Conservation (phyloP, 2,888 invertebrate genomes). For the Dicyrtomina minuta region DNA sequence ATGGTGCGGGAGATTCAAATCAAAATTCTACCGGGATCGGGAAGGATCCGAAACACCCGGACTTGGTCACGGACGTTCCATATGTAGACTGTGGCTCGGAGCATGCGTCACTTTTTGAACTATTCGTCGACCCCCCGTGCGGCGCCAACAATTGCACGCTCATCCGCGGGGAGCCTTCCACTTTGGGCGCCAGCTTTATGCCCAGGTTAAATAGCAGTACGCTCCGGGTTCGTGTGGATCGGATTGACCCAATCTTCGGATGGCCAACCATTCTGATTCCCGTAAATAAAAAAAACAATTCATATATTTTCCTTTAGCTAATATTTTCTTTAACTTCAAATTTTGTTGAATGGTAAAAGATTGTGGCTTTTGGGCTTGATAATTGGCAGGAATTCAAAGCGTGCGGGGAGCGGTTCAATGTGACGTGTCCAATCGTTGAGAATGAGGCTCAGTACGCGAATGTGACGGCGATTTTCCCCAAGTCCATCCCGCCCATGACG, state of each 20-base stretch:
- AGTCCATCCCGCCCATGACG: not conserved
- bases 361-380: too few relatives aligned
- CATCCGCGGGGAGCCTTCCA: slow-evolving; percentile 5
- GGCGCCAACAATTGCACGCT: slow-evolving; percentile 2
- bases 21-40: too few relatives aligned
- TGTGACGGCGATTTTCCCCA: slow-evolving; percentile 2
- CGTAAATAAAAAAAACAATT: too few relatives aligned
- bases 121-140: slow-evolving; percentile 19
- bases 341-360: too few relatives aligned
- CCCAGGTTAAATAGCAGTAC: not conserved
- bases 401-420: slow-evolving; percentile 19
- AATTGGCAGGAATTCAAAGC: slow-evolving; percentile 25
- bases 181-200: slow-evolving; percentile 6
- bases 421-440: slow-evolving; percentile 20
- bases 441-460: slow-evolving; percentile 7
- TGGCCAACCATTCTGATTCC: slow-evolving; percentile 22
- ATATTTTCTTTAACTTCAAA: too few relatives aligned
- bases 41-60: slow-evolving; percentile 12
- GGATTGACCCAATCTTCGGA: slow-evolving; percentile 24
- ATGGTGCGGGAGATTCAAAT: too few relatives aligned
- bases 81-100: slow-evolving; percentile 25
- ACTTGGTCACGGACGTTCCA: slow-evolving; percentile 17
- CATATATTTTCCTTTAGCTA: too few relatives aligned
- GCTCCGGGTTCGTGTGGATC: slow-evolving; percentile 13
- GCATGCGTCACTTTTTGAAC: not conserved